Evolutionary conservation across 2,113 vertebrate species (phyloP), one percentile per base, ranked within the genome.

Genomic region (Thamnaconus septentrionalis): DNA sequence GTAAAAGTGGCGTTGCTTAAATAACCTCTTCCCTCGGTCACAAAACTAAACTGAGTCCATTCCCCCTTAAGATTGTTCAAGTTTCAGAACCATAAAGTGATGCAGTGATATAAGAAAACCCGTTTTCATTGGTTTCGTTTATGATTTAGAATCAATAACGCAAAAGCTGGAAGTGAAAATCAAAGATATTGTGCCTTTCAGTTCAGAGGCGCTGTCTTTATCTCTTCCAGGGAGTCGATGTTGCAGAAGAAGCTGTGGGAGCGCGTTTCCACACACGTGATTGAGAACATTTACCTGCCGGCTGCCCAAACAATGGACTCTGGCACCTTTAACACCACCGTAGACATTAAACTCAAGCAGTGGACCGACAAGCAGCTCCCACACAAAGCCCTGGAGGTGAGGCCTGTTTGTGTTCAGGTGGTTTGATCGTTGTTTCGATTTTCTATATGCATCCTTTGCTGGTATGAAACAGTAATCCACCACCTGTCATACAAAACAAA

Each of bases 341-440:
- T 98, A 45, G 97, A 99, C 82, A 99, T 99, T 85, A 98, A 96
- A 82, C 93, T 99, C 56, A 99, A 98, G 83, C 97, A 99, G 85
- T 98, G 97, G 97, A 98, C 97, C 1, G 97, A 99, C 90, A 99
- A 99, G 76, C 97, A 99, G 59, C 92, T 99, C 72, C 97, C 97
- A 53, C 93, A 95, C 89, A 98, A 98, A 91, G 96, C 97, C 8
- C 92, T 99, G 54, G 96, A 99, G 96, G 97, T 99, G 77, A 83
- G 9, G 9, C 5, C 39, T 31, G 18, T 31, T 31, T 31, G 18
- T 31, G 18, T 31, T 31, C 18, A 31, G 18, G 18, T 31, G 18
- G 18, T 31, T 31, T 31, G 18, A 31, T 31, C 1, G 2, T 31
- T 31, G 18, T 31, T 31, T 31, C 1, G 18, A 31, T 31, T 31